Evolutionary conservation across 2,113 vertebrate species (phyloP).

Genomic region (Chloebia gouldiae): DNA sequence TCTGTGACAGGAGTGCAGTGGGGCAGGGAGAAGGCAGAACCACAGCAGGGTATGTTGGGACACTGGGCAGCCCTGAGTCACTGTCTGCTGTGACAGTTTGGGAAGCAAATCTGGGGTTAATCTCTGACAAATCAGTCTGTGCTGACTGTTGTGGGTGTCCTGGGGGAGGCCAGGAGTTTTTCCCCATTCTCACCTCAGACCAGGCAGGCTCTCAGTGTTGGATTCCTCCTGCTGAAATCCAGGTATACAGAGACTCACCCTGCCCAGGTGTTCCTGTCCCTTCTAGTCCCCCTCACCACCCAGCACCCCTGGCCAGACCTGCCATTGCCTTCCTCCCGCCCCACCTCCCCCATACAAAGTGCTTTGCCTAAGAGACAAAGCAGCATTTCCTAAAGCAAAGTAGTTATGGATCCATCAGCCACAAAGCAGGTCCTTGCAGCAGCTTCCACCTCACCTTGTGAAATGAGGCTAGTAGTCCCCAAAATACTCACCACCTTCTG

Average conservation of each 20-base stretch:
- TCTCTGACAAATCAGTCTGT: background rate
- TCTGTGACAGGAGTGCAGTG: background rate
- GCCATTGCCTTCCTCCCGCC: background rate
- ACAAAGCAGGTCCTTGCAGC: background rate
- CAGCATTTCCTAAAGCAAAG: background rate
- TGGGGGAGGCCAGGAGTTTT: background rate
- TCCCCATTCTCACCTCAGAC: background rate
- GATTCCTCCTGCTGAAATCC: background rate
- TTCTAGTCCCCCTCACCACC: background rate
- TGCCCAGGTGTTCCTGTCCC: background rate
- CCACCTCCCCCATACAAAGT: background rate
- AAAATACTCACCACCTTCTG: slow-evolving; percentile 74
- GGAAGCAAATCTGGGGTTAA: background rate
- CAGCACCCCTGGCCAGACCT: background rate
- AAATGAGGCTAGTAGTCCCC: background rate
- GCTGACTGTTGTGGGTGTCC: background rate
- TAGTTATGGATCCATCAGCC: background rate
- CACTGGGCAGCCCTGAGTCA: background rate
- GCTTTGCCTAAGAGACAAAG: background rate
- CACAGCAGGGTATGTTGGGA: rapidly evolving
- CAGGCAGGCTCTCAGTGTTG: rapidly evolving
- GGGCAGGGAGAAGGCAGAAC: background rate
- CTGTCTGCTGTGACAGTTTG: background rate
- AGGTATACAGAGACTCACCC: background rate
- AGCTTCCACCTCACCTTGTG: background rate